Evolutionary conservation across 2,797 vertebrate species (phyloP), one percentile per base, ranked within the genome.

Genomic region (Fratercula arctica): DNA sequence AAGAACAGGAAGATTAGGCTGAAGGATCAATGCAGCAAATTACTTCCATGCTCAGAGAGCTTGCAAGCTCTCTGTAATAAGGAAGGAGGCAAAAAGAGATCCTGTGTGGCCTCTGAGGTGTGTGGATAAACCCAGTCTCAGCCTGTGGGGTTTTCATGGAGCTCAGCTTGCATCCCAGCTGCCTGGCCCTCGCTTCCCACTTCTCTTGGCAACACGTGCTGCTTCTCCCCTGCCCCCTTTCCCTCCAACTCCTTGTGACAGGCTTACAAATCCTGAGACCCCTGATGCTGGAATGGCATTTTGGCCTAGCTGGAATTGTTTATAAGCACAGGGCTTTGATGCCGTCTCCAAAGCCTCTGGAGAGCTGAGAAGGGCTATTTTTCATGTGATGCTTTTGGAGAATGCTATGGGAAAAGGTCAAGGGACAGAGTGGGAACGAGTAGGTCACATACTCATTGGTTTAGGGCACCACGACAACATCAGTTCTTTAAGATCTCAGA

Each of bases 341-440:
- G 94, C 85, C 63, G 74, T 75, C 94, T 91, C 83, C 37, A 72
- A 76, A 95, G 93, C 72, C 95, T 84, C 95, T 78, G 63, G 93
- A 95, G 95, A 91, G 86, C 91, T 73, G 82, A 92, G 93, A 84
- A 90, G 56, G 48, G 89, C 89, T 94, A 85, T 97, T 97, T 97
- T 95, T 96, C 93, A 90, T 94, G 80, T 70, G 80, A 84, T 88
- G 76, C 85, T 95, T 94, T 95, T 94, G 94, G 96, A 96, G 85
- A 96, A 95, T 88, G 94, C 92, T 96, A 91, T 97, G 97, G 97
- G 97, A 97, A 97, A 96, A 97, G 97, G 97, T 96, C 96, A 96
- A 72, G 90, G 92, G 89, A 94, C 94, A 81, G 87, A 95, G 56
- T 91, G 89, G 94, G 96, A 97, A 97, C 0, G 48, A 93, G 81